Conservation (phyloP, 2,113 vertebrate genomes). For the Myotis yumanensis region DNA sequence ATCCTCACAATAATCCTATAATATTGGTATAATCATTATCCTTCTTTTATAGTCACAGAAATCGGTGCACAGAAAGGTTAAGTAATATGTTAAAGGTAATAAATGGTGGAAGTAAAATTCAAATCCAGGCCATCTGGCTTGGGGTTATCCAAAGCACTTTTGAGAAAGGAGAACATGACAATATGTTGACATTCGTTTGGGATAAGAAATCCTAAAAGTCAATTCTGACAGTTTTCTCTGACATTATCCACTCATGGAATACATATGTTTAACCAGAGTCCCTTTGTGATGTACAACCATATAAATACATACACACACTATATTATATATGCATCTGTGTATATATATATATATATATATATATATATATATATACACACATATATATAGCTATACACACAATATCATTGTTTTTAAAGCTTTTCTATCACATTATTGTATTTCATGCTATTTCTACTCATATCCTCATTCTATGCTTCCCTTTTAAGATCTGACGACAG, state of each 20-base stretch:
- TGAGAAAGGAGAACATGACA: not conserved
- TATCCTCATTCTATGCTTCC: not conserved
- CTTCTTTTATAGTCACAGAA: conserved; percentile 10
- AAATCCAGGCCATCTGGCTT: not conserved
- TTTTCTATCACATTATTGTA: not conserved
- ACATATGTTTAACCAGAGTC: conserved; percentile 10
- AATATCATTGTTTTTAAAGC: not conserved
- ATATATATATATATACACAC: not conserved
- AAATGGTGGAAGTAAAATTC: not conserved
- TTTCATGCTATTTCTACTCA: conserved; percentile 11
- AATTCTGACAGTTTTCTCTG: not conserved
- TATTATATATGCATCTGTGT: too few species aligned
- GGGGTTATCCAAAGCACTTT: not conserved
- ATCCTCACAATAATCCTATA: not conserved
- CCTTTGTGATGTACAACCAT: not conserved
- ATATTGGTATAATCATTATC: not conserved
- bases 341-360: not conserved
- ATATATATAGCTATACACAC: not conserved
- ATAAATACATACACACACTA: not conserved
- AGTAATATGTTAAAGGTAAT: not conserved
- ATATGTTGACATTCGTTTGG: not conserved
- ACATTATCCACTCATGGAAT: not conserved
- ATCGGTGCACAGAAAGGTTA: not conserved
- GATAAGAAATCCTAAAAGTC: conserved; percentile 12
- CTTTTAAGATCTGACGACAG: conserved; percentile 34